Conservation (phyloP, 35 echinoderm and acorn worm genomes). For the Diadema setosum region DNA sequence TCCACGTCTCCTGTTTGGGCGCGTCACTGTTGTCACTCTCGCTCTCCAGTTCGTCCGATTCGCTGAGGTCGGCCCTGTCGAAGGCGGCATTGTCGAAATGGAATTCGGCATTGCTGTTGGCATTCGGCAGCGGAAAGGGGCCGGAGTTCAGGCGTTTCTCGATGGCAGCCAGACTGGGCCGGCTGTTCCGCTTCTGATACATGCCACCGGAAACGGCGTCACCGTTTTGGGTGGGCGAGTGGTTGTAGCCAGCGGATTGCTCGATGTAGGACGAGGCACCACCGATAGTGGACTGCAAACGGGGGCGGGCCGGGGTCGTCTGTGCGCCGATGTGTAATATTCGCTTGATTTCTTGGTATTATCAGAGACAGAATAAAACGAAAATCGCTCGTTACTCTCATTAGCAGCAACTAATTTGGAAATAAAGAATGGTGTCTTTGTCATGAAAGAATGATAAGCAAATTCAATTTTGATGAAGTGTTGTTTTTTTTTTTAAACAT, state of each 20-base stretch:
- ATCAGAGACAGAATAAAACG: background rate
- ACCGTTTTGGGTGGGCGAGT: background rate
- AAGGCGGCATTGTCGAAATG: background rate
- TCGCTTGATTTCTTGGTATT: background rate
- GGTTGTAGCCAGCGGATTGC: background rate
- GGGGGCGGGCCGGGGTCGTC: no score
- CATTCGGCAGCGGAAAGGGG: background rate
- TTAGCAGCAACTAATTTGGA: no score
- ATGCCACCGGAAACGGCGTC: background rate
- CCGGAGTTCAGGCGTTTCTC: background rate
- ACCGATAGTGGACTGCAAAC: no score
- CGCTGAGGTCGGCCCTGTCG: background rate
- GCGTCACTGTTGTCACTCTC: background rate
- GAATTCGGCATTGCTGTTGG: background rate
- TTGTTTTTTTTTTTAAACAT: no score
- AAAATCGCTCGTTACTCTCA: no score
- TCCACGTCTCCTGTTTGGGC: background rate
- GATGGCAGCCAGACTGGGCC: background rate
- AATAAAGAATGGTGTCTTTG: no score
- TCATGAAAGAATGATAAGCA: no score
- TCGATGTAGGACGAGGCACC: background rate
- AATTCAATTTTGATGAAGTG: no score
- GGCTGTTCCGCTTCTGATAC: background rate
- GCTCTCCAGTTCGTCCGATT: conserved; percentile 19
- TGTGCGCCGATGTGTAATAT: background rate